phyloP scores from a whole-genome alignment of 1,140 invertebrate species.

The Dysdera silvatica region DNA sequence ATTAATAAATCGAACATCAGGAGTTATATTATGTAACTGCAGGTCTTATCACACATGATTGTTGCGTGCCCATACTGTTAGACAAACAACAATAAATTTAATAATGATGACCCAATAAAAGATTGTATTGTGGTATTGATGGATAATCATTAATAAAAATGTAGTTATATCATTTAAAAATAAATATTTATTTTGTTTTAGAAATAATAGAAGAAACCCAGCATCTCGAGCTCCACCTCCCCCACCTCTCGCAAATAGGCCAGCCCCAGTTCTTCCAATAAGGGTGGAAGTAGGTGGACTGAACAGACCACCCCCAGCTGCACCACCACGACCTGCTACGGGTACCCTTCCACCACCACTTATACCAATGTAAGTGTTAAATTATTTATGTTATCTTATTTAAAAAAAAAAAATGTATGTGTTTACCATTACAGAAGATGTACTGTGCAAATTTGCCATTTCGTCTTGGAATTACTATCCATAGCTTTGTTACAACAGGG shows the following conservation, averaged over 20 bases:
- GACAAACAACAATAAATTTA: background rate
- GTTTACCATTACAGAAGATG: too few species aligned
- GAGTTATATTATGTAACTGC: too few species aligned
- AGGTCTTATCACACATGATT: background rate
- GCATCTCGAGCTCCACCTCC: constrained; percentile 19
- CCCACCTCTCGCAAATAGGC: constrained; percentile 5
- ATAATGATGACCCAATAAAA: background rate
- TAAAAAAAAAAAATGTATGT: too few species aligned
- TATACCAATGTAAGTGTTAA: constrained; percentile 86
- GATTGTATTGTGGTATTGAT: background rate
- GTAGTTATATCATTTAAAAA: too few species aligned
- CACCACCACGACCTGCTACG: constrained; percentile 38
- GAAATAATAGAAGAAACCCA: constrained; percentile 4
- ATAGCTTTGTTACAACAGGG: too few species aligned
- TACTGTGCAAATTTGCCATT: too few species aligned
- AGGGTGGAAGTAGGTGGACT: constrained; percentile 42
- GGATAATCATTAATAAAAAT: background rate
- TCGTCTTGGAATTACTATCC: too few species aligned
- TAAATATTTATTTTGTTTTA: constrained; percentile 6
- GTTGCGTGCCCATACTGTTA: background rate
- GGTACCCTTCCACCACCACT: constrained; percentile 66
- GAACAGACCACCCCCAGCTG: constrained; percentile 45
- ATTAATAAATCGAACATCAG: too few species aligned
- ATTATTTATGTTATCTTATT: background rate
- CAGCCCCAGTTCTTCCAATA: constrained; percentile 35